phyloP scores from a whole-genome alignment of 2,888 invertebrate species.

The Dynastes tityus region DNA sequence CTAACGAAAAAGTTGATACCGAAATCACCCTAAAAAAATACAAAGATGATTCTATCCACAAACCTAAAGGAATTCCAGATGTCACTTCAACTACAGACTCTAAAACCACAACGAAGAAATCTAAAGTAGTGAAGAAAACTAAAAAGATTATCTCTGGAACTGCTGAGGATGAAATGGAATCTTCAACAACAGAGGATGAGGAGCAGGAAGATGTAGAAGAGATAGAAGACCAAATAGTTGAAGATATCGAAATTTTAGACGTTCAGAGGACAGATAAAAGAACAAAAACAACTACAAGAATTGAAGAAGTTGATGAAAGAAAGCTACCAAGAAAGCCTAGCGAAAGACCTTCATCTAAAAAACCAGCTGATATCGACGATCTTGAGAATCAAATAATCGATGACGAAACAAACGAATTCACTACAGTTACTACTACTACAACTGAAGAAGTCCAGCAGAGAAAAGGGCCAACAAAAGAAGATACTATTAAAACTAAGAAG shows the following conservation, averaged over 20 bases:
- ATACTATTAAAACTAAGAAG: conserved; percentile 51
- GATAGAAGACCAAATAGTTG: conserved; percentile 19
- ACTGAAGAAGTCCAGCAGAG: conserved; percentile 19
- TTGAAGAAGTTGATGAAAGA: background rate
- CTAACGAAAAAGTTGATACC: conserved; percentile 47
- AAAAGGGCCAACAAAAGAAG: conserved; percentile 28
- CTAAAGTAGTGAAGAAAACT: background rate
- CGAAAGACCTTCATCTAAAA: background rate
- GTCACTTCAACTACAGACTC: background rate
- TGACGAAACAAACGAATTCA: background rate
- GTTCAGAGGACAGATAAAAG: conserved; percentile 38
- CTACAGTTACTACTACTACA: background rate
- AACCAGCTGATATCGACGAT: background rate
- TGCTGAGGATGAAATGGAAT: conserved; percentile 41
- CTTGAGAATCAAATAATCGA: conserved; percentile 10
- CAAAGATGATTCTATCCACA: conserved; percentile 37
- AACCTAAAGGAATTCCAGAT: conserved; percentile 26
- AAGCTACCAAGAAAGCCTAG: background rate
- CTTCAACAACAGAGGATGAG: conserved; percentile 27
- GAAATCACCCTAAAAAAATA: conserved; percentile 45
- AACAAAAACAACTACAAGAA: conserved; percentile 25
- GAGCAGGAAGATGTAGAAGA: conserved; percentile 21
- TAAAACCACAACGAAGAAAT: background rate
- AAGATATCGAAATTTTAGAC: conserved; percentile 6
- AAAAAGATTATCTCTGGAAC: background rate